phyloP scores from a whole-genome alignment of 2,113 vertebrate genomes.

The Dromiciops gliroides region DNA sequence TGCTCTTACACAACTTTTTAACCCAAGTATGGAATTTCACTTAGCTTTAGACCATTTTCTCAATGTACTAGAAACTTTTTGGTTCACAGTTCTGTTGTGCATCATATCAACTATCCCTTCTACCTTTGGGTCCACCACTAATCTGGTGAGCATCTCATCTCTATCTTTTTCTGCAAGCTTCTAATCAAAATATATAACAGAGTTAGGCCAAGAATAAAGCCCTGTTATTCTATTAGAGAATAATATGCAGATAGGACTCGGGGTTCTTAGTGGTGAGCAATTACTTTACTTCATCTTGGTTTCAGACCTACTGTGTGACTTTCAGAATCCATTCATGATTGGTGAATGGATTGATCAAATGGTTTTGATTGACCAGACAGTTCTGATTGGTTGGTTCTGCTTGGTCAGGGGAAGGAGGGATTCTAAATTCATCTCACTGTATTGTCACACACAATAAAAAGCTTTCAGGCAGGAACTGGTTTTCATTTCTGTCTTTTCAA shows the following conservation, averaged over 20 bases:
- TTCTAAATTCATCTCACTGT: neutral
- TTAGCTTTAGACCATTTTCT: neutral
- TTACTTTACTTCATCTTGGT: too few species aligned
- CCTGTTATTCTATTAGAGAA: neutral
- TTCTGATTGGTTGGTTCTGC: neutral
- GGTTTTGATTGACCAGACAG: neutral
- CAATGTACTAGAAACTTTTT: neutral
- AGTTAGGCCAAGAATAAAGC: neutral
- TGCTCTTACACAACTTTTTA: neutral
- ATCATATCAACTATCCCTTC: neutral
- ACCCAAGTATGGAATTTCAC: neutral
- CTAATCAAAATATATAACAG: neutral
- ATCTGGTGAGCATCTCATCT: neutral
- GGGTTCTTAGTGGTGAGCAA: too few species aligned
- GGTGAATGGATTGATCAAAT: neutral
- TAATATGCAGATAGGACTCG: neutral
- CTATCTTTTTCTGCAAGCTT: neutral
- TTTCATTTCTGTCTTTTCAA: slow-evolving; percentile 18
- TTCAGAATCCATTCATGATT: too few species aligned
- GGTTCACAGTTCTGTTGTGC: neutral
- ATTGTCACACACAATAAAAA: neutral
- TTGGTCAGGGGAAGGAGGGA: neutral
- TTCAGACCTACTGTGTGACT: too few species aligned
- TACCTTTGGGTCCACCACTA: neutral
- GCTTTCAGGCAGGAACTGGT: neutral